Conservation (phyloP, 1,140 invertebrate genomes). For the Orius insidiosus region DNA sequence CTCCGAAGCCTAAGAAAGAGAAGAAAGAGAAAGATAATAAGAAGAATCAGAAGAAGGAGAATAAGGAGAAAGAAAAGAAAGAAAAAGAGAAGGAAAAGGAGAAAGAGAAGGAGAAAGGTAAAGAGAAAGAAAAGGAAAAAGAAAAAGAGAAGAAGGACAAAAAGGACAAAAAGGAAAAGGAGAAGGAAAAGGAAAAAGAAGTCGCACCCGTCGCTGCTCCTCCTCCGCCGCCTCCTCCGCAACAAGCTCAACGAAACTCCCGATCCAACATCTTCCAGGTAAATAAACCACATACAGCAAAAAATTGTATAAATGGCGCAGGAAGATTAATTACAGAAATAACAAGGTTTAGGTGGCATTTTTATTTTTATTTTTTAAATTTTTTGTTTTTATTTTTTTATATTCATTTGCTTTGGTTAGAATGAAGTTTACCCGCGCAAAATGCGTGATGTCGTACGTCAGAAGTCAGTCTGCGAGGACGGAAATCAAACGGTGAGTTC, state of each 20-base stretch:
- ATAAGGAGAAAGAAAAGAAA: constrained; percentile 22
- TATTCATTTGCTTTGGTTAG: constrained; percentile 21
- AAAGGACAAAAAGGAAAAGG: constrained; percentile 18
- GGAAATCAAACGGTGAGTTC: constrained; percentile 10
- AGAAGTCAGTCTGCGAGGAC: constrained; percentile 17
- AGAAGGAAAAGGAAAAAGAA: constrained; percentile 12
- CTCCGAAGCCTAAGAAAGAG: constrained; percentile 52
- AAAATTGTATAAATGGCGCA: background rate
- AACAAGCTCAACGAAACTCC: constrained; percentile 16
- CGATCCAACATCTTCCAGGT: constrained; percentile 22
- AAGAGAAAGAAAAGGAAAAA: constrained; percentile 18
- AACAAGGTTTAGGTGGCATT: constrained; percentile 21
- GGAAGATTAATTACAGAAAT: constrained; percentile 4
- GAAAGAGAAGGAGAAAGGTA: constrained; percentile 19
- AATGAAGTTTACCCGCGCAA: constrained; percentile 50
- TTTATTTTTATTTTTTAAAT: constrained; percentile 19
- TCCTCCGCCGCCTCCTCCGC: constrained; percentile 13
- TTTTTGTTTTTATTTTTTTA: constrained; percentile 29
- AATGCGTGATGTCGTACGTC: constrained; percentile 46
- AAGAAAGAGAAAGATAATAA: constrained; percentile 31
- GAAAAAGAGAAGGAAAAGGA: constrained; percentile 19
- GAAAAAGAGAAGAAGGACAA: constrained; percentile 20
- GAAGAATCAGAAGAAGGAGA: constrained; percentile 26
- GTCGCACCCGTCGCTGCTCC: constrained; percentile 5
- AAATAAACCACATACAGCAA: constrained; percentile 2